These are phyloP conservation scores for Montifringilla adamsi DNA, from an alignment of 2,113 vertebrate species.

Conservation along the genomic window DNA sequence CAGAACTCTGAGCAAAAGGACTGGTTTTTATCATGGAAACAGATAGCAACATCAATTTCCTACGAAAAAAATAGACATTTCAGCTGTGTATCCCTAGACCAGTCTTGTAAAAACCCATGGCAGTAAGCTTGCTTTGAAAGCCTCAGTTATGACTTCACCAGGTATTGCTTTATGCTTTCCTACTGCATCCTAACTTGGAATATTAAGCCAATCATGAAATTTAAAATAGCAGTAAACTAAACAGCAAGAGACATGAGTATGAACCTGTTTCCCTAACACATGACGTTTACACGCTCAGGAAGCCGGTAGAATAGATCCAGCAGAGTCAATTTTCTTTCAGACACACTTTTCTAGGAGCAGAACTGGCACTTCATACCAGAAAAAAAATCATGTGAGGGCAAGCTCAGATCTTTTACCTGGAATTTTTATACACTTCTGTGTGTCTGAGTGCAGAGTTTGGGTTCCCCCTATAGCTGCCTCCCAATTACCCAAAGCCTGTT, in stretches of 20 bases:
- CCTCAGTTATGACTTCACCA: conserved; percentile 38
- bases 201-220: neutral
- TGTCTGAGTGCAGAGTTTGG: neutral
- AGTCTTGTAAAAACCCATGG: neutral
- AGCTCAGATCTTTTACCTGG: neutral
- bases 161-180: conserved; percentile 43
- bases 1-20: conserved; percentile 57
- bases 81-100: conserved; percentile 21
- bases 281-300: accelerated
- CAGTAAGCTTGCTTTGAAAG: conserved; percentile 39
- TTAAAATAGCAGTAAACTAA: neutral
- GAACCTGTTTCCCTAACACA: neutral
- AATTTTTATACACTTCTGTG: neutral
- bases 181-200: conserved; percentile 20
- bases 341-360: neutral
- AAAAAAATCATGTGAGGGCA: neutral
- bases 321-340: neutral
- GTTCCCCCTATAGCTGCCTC: neutral
- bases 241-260: neutral
- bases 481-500: neutral
- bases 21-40: conserved; percentile 63
- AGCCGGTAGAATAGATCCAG: neutral
- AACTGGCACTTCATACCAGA: neutral
- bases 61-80: conserved; percentile 40
- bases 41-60: conserved; percentile 49